Conservation (phyloP, 1,140 invertebrate genomes). For the Melitaea cinxia region DNA sequence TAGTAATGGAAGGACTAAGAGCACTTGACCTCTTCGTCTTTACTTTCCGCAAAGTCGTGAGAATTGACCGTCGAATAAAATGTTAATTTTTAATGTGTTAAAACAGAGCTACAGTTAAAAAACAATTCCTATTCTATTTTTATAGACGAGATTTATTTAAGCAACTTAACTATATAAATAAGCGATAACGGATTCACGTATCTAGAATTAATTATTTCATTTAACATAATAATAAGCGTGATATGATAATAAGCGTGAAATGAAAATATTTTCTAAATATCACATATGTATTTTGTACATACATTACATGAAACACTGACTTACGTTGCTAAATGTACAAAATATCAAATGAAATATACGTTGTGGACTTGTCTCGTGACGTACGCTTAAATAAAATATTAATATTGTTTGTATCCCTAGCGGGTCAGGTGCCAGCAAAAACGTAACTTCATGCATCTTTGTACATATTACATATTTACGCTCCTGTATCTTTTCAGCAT, state of each 20-base stretch:
- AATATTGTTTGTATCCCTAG: conserved; percentile 7
- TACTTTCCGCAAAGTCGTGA: conserved; percentile 10
- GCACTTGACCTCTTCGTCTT: conserved; percentile 22
- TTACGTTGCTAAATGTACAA: conserved; percentile 10
- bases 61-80: neutral
- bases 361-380: conserved; percentile 12
- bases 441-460: neutral
- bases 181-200: no score
- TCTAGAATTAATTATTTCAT: no score
- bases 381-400: conserved; percentile 14
- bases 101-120: neutral
- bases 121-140: neutral
- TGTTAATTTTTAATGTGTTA: neutral
- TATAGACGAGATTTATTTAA: no score
- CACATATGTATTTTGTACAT: no score
- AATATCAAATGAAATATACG: conserved; percentile 12
- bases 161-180: no score
- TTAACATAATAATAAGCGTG: no score
- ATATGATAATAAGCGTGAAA: no score
- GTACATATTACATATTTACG: neutral
- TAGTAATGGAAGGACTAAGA: conserved; percentile 23
- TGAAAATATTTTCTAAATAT: no score
- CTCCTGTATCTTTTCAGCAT: neutral
- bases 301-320: neutral
- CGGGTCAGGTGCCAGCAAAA: conserved; percentile 13